These are phyloP conservation scores for Brachionus plicatilis DNA, from an alignment of 1,140 invertebrate species.

Conservation along the genomic window DNA sequence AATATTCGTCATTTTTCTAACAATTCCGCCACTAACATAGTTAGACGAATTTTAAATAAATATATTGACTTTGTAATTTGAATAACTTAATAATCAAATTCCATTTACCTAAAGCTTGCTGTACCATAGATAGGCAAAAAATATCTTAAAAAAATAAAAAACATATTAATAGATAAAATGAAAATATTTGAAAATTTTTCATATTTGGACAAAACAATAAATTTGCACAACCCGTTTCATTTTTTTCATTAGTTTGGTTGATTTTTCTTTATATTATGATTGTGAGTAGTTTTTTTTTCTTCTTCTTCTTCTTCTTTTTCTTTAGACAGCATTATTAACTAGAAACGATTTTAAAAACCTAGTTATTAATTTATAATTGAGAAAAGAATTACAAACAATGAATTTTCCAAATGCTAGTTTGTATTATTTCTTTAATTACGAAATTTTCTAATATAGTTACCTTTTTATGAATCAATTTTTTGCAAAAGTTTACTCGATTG, in stretches of 20 bases:
- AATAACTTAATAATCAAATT: background rate
- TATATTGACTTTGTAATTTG: background rate
- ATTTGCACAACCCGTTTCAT: background rate
- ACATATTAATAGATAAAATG: too few species aligned
- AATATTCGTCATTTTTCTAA: background rate
- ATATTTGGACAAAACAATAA: background rate
- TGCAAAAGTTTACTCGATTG: slow-evolving; percentile 12
- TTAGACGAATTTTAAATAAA: background rate
- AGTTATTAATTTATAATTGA: slow-evolving; percentile 3
- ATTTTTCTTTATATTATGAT: background rate
- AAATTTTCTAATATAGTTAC: background rate
- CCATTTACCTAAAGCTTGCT: background rate
- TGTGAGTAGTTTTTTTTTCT: background rate
- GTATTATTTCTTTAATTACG: background rate
- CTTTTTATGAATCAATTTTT: background rate
- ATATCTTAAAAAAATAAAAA: background rate
- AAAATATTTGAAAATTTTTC: background rate
- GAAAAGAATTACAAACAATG: background rate
- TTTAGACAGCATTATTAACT: background rate
- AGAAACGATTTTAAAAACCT: background rate
- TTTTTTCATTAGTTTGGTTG: background rate
- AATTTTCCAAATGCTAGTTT: background rate
- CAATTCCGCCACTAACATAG: background rate
- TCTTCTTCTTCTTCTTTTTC: background rate
- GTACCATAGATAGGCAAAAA: background rate